Conservation (phyloP, 2,797 vertebrate species). For the Rhinatrema bivittatum region DNA sequence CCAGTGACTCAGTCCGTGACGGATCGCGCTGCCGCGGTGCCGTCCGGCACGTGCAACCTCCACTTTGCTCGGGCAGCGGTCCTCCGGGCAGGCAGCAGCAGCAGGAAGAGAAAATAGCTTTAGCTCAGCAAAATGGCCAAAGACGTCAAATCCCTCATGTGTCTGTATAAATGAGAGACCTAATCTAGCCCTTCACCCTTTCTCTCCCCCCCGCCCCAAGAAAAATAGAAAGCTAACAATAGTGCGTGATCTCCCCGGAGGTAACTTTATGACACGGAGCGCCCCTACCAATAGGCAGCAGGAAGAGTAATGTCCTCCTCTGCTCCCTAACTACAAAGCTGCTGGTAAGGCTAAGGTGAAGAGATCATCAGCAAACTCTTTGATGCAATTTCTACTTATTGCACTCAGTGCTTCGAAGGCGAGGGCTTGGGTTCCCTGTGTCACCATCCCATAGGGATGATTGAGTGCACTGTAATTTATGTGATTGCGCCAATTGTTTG, state of each 20-base stretch:
- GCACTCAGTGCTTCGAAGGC: too few relatives aligned
- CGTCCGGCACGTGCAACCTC: constrained; percentile 36
- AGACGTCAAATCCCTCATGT: constrained; percentile 27
- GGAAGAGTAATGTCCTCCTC: too few relatives aligned
- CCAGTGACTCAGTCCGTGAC: constrained; percentile 3
- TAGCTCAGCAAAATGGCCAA: constrained; percentile 27
- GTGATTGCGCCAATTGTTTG: too few relatives aligned
- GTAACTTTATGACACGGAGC: neutral
- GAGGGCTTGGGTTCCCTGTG: too few relatives aligned
- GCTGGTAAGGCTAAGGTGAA: neutral
- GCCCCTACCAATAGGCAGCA: too few relatives aligned
- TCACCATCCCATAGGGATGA: too few relatives aligned
- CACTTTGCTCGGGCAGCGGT: constrained; percentile 21
- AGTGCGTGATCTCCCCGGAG: constrained; percentile 10
- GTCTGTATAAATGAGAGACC: constrained; percentile 31
- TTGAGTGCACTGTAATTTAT: too few relatives aligned
- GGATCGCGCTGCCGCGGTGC: constrained; percentile 18
- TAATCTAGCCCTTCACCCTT: too few relatives aligned
- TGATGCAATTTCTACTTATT: too few relatives aligned
- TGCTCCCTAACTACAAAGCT: neutral
- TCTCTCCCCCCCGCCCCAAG: too few relatives aligned
- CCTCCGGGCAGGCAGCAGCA: constrained; percentile 24
- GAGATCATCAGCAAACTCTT: too few relatives aligned
- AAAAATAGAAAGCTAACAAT: constrained; percentile 8
- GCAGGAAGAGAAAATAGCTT: constrained; percentile 40